A percentile compares a stretch with the other conserved stretches of the same genome.
These are phyloP conservation scores for Oplegnathus fasciatus DNA, from an alignment of 2,113 vertebrate genomes.

Conservation along the genomic window DNA sequence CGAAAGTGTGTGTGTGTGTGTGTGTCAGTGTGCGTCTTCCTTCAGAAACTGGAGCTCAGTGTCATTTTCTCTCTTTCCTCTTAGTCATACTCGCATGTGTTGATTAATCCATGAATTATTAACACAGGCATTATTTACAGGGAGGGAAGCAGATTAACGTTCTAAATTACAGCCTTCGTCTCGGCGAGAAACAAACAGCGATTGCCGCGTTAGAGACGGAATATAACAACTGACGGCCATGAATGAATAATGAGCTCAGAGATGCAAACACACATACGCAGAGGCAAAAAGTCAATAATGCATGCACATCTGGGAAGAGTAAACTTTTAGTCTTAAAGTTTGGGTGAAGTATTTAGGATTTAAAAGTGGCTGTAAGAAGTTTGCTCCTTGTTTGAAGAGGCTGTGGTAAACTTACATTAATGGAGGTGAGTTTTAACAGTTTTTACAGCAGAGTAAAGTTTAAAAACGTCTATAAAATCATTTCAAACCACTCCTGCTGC, in stretches of 20 bases:
- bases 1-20: neutral
- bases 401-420: neutral
- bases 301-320: neutral
- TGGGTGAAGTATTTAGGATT: neutral
- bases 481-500: neutral
- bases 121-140: constrained; percentile 46
- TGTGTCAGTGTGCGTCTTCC: constrained; percentile 11
- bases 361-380: neutral
- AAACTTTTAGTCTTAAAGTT: neutral
- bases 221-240: constrained; percentile 25
- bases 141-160: constrained; percentile 43
- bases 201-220: neutral
- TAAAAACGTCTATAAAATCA: no score
- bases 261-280: constrained; percentile 1
- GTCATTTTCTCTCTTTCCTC: neutral
- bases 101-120: constrained; percentile 69
- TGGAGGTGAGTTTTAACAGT: neutral
- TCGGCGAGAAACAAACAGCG: constrained; percentile 30
- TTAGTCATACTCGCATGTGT: constrained; percentile 19
- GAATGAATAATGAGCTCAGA: constrained; percentile 48
- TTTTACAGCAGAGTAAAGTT: neutral
- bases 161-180: constrained; percentile 40
- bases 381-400: neutral
- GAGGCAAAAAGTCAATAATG: neutral
- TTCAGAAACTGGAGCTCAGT: constrained; percentile 18